Percentiles rank a stretch among this genome's conserved stretches.
Conservation (phyloP, 1,140 invertebrate genomes). For the Bilobella aurantiaca region DNA sequence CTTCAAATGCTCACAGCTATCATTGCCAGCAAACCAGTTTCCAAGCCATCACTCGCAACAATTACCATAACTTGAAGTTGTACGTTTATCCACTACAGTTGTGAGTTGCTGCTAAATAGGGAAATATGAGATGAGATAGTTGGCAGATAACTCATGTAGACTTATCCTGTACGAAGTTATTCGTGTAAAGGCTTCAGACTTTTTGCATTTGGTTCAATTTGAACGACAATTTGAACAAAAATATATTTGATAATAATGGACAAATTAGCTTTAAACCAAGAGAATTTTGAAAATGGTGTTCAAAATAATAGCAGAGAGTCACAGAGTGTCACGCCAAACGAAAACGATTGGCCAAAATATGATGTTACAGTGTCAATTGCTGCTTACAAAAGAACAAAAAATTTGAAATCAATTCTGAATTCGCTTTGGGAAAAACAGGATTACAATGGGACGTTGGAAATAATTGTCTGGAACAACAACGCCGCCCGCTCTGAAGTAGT, state of each 20-base stretch:
- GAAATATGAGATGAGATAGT: too few relatives aligned
- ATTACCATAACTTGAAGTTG: too few relatives aligned
- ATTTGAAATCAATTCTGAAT: conserved; percentile 17
- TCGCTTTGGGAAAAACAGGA: conserved; percentile 23
- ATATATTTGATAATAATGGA: neutral
- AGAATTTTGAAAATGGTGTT: conserved; percentile 14
- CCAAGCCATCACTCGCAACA: too few relatives aligned
- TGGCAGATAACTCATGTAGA: too few relatives aligned
- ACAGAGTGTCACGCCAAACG: neutral
- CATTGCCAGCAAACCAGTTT: too few relatives aligned
- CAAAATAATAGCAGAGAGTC: neutral
- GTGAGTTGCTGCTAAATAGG: too few relatives aligned
- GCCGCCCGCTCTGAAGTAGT: conserved; percentile 4
- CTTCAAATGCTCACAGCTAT: too few relatives aligned
- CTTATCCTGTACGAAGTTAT: too few relatives aligned
- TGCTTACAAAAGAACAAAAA: conserved; percentile 22
- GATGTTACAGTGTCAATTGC: conserved; percentile 24
- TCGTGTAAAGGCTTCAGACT: too few relatives aligned
- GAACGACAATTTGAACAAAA: too few relatives aligned
- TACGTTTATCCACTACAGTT: too few relatives aligned
- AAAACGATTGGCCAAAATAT: neutral
- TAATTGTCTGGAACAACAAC: conserved; percentile 28
- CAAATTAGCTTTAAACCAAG: conserved; percentile 3
- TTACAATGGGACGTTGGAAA: conserved; percentile 17
- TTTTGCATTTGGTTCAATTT: too few relatives aligned